Evolutionary conservation across 2,113 vertebrate genomes (phyloP), one percentile per base, ranked within the genome.

Genomic region (Podarcis raffonei): DNA sequence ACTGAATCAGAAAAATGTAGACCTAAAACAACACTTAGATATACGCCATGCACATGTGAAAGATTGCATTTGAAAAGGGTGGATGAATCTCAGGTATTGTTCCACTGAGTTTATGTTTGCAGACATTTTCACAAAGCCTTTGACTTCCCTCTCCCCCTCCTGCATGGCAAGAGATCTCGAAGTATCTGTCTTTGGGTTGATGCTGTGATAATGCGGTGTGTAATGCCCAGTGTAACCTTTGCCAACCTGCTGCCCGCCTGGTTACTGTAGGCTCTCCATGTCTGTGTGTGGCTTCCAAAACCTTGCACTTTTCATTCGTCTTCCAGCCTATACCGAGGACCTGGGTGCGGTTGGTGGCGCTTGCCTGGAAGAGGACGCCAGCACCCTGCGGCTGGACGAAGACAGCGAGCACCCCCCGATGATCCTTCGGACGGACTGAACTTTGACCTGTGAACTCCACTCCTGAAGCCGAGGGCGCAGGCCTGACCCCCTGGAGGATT

Each of bases 351-450:
- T 98, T 4, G 99, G 99, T 6, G 99, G 99, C 13, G 91, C 97
- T 3, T 97, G 98, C 35, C 94, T 99, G 76, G 99, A 99, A 57
- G 98, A 99, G 0, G 99, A 99, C 95, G 95, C 98, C 89, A 97
- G 86, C 66, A 95, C 98, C 3, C 94, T 99, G 81, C 97, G 97
- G 86, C 85, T 99, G 83, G 99, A 99, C 0, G 99, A 99, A 22
- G 99, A 99, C 95, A 98, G 98, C 8, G 99, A 99, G 93, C 98
- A 99, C 81, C 99, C 99, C n/a, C 99, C 99, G 2, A 98, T 99
- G 97, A 98, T 99, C 93, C 98, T 99, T 16, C 98, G 98, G 95
- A 99, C 99, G 0, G 99, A 99, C 96, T 99, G 86, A 98, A 72
- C 87, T 83, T 59, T 83, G 93, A 89, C 94, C 94, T 92, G 90